Conservation (phyloP, 1,140 invertebrate species). For the Arion vulgaris region DNA sequence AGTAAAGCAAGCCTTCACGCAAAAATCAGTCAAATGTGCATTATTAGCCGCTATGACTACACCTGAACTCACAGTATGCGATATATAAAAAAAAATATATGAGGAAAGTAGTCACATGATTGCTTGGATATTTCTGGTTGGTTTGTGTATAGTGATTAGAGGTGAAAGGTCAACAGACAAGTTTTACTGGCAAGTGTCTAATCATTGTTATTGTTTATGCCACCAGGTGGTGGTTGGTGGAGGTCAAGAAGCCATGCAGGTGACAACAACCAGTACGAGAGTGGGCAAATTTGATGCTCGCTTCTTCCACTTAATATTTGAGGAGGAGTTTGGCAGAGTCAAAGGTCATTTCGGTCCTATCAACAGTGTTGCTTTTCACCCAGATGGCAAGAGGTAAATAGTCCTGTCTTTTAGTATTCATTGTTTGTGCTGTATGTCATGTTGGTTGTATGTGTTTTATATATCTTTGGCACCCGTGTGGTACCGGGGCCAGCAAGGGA, state of each 20-base stretch:
- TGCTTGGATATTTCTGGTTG: too few relatives aligned
- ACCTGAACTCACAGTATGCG: too few relatives aligned
- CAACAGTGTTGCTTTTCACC: slow-evolving; percentile 98
- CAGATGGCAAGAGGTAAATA: slow-evolving; percentile 87
- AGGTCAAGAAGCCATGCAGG: slow-evolving; percentile 99
- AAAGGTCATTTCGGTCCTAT: slow-evolving; percentile 99
- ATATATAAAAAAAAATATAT: too few relatives aligned
- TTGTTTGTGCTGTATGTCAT: background rate
- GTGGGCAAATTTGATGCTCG: slow-evolving; percentile 98
- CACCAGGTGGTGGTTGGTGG: slow-evolving; percentile 89
- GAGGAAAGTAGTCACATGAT: too few relatives aligned
- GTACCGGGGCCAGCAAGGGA: too few relatives aligned
- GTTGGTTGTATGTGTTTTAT: background rate
- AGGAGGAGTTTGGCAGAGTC: slow-evolving; percentile 98
- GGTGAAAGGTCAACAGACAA: too few relatives aligned
- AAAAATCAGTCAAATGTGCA: too few relatives aligned
- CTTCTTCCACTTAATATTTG: slow-evolving; percentile 99
- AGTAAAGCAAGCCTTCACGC: too few relatives aligned
- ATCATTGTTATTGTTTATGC: background rate
- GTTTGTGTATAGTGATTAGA: too few relatives aligned
- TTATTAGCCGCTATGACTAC: too few relatives aligned
- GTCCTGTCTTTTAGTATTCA: too few relatives aligned
- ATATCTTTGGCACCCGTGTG: background rate
- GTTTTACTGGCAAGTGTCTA: too few relatives aligned
- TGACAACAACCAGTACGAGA: slow-evolving; percentile 95